Conservation (phyloP, 2,113 vertebrate genomes). For the Onychorhynchus coronatus region DNA sequence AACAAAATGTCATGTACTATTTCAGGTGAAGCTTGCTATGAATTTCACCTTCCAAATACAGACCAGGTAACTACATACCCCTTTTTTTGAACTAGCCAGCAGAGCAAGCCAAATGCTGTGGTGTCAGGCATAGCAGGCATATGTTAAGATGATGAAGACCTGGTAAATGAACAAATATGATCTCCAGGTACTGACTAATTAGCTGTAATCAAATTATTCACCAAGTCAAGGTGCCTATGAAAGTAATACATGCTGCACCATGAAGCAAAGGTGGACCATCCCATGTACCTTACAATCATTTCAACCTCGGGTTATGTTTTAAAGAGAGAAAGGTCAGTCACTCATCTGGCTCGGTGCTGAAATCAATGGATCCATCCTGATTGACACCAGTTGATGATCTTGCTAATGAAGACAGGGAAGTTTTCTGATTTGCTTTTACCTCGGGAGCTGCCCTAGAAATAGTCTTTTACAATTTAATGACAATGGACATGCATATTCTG, state of each 20-base stretch:
- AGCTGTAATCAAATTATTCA: not conserved
- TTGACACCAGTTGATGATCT: not conserved
- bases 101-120: not conserved
- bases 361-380: conserved; percentile 24
- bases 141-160: not conserved
- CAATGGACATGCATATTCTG: not conserved
- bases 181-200: not conserved
- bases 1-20: not conserved
- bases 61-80: not conserved
- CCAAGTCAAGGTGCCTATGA: not conserved
- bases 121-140: not conserved
- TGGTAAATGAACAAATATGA: not conserved
- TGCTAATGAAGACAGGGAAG: not conserved
- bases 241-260: not conserved
- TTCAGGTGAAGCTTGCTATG: not conserved
- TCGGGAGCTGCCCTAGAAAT: not conserved
- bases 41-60: not conserved
- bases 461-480: not conserved
- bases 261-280: not conserved
- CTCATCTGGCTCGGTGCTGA: not conserved
- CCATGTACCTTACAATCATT: not conserved
- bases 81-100: not conserved
- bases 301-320: not conserved
- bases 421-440: conserved; percentile 8
- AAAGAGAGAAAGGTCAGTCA: conserved; percentile 6